Conservation (phyloP, 53 echinoderm and acorn worm genomes). For the Mesocentrotus franciscanus region DNA sequence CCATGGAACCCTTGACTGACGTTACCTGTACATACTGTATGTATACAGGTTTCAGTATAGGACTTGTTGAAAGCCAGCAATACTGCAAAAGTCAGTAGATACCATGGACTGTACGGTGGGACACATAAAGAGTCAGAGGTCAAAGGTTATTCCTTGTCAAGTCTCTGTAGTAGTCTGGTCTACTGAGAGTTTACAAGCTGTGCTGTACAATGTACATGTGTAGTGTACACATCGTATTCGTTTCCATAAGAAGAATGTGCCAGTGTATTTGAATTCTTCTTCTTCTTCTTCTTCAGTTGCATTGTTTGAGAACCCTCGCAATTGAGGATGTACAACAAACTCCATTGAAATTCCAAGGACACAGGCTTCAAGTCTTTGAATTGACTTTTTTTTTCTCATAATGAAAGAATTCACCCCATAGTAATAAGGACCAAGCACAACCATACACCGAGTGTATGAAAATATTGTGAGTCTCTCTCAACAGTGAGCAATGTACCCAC, state of each 20-base stretch:
- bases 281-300: no score
- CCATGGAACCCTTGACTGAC: no score
- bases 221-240: not conserved
- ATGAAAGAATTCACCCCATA: not conserved
- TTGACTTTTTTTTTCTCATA: not conserved
- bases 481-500: not conserved
- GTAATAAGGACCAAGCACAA: not conserved
- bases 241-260: not conserved
- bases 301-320: not conserved
- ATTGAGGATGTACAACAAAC: no score
- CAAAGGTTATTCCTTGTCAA: not conserved
- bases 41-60: no score
- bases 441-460: not conserved
- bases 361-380: not conserved
- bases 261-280: not conserved
- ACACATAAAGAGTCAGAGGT: not conserved
- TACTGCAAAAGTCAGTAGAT: not conserved
- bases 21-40: no score
- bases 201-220: not conserved
- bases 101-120: not conserved
- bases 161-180: not conserved
- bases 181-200: not conserved
- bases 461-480: not conserved
- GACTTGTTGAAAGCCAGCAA: not conserved
- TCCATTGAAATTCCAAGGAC: not conserved